Evolutionary conservation across 2,888 invertebrate species (phyloP).

Genomic region (Epicampocera succincta): DNA sequence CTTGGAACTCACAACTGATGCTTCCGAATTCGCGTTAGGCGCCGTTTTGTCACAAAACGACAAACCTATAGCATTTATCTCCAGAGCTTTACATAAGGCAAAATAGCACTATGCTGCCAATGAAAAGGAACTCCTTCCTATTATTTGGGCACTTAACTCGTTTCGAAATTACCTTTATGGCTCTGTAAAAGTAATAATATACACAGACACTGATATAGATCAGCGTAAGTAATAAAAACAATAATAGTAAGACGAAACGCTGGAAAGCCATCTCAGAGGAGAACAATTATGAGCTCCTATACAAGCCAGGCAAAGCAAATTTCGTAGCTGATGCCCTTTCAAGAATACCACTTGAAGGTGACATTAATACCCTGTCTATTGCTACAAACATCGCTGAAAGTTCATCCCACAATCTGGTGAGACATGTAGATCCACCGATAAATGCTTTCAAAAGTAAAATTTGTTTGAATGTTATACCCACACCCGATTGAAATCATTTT

Average conservation of each 20-base stretch:
- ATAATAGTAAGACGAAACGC: conserved; percentile 2
- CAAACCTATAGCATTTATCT: conserved; percentile 46
- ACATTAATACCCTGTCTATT: not conserved
- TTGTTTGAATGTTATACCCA: not conserved
- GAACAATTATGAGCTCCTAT: not conserved
- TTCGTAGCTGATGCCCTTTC: too few relatives aligned
- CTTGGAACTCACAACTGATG: conserved; percentile 34
- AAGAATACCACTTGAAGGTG: conserved; percentile 9
- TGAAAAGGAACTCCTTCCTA: conserved; percentile 41
- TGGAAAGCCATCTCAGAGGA: too few relatives aligned
- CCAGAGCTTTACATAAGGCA: conserved; percentile 42
- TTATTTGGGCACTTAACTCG: conserved; percentile 3
- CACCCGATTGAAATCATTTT: too few relatives aligned
- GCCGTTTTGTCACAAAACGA: conserved; percentile 30
- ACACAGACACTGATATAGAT: not conserved
- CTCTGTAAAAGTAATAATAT: conserved; percentile 5
- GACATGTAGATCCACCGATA: not conserved
- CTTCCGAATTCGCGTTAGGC: conserved; percentile 11
- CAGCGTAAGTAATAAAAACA: conserved; percentile 1
- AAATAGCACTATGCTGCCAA: conserved; percentile 51
- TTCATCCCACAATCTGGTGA: not conserved
- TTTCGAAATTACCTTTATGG: conserved; percentile 38
- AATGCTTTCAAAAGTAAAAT: conserved; percentile 28
- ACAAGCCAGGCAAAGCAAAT: conserved; percentile 18
- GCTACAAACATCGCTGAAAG: conserved; percentile 1